Evolutionary conservation across 2,888 invertebrate genomes (phyloP), one percentile per base, ranked within the genome.

Genomic region (Pristionchus mayeri): DNA sequence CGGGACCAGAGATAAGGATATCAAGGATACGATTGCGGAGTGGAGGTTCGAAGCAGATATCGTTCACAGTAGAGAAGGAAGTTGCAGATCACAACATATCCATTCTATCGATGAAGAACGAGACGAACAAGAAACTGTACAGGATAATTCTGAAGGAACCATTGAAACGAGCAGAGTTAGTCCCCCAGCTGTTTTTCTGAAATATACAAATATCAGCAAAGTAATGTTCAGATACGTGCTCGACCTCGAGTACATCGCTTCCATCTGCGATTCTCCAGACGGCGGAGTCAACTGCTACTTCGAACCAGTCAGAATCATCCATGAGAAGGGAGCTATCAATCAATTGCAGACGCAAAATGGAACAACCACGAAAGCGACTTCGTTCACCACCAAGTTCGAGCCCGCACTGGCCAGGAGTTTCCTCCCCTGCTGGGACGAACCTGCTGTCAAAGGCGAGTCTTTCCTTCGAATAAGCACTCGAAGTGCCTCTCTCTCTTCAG

Each of bases 391-490:
- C 16, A 92, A 91, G 84, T 92, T 92, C 79, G 91, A 92, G 84
- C 92, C 92, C 13, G 88, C 90, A 0, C 87, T 90, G n/a, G 92
- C 92, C 2, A 71, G 90, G 21, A 87, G 90, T 7, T 91, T 92
- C 81, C 85, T 92, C 30, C 92, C 92, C 1, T 91, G 92, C 79
- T 92, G 91, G 91, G 92, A 92, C 78, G 91, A 92, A 84, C 91
- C 91, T 37, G 87, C 89, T 24, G 85, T 91, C 82, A 90, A 90
- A 52, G 86, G 83, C 21, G 2, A 44, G 60, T 30, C 21, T 37
- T n/a, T 37, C 3, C 3, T 67, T 37, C 13, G 9, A 67, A 37
- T 60, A 13, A 63, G 3, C 60, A 30, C 11, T 0, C 21, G 60
- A 13, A 30, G 21, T 44, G 44, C 6, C 6, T 44, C 4, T 37